Base-by-base conservation (phyloP, 2,113 vertebrate genomes). In the Gopherus evgoodei region DNA sequence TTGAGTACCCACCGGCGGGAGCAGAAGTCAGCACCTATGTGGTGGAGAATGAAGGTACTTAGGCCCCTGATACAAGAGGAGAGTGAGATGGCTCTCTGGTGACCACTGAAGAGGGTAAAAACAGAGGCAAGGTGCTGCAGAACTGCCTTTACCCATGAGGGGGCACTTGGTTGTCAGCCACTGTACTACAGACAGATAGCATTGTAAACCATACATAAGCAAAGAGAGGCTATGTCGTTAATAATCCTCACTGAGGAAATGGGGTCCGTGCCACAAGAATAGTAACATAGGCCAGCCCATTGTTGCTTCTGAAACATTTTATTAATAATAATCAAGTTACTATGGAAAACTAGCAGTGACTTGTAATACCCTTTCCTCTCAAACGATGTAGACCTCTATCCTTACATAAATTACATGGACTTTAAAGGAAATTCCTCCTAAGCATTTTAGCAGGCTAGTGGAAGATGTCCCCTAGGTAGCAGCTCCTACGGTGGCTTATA, bases 331-430 rank as follows among this genome's bases (percentile, higher is more conserved):
- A 38, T 24, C 62, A 95, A 44, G 53, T 93, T 94, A 83, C 47
- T 92, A 44, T 7, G 95, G 79, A 95, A 97, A 96, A 94, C 88
- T 94, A 94, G 81, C 86, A 92, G 57, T 44, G 84, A 94, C 87
- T 80, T 93, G 52, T 83, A 96, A 94, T 93, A 87, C 81, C 72
- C 56, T 94, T 94, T 93, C 52, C 17, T 53, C 93, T 86, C 59
- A 91, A 88, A 29, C 91, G 88, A 57, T 49, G 1, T 53, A 53
- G 76, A 56, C 19, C 84, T 94, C 53, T 91, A 86, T 57, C 21
- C 13, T 35, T 22, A n/a, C 42, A 83, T 72, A 91, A 54, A 11
- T 96, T 54, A 92, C 52, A 83, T 89, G 78, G 78, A 95, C n/a
- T 50, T 88, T 88, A 80, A 62, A 84, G 17, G 35, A 84, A 93